These are phyloP conservation scores for Globia sparganii DNA, from an alignment of 2,888 invertebrate genomes.

Conservation along the genomic window DNA sequence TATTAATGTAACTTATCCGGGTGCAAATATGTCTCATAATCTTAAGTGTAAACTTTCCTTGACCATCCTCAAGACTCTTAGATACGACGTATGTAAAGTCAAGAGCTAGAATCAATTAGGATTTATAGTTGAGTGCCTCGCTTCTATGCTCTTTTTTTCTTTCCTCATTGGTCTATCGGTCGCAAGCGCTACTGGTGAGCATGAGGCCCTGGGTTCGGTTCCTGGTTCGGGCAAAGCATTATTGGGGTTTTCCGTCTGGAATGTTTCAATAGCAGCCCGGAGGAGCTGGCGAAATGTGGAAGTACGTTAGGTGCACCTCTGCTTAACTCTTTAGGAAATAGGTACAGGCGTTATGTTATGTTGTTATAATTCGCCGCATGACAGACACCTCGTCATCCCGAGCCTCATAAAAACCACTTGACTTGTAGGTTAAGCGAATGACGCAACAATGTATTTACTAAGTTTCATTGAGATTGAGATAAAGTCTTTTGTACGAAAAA, in stretches of 20 bases:
- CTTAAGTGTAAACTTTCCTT: neutral
- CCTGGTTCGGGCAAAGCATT: neutral
- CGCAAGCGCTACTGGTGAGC: neutral
- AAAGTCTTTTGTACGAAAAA: conserved; percentile 26
- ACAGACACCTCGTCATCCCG: conserved; percentile 11
- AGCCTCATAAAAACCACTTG: conserved; percentile 46
- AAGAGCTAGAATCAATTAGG: conserved; percentile 12
- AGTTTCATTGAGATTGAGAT: conserved; percentile 13
- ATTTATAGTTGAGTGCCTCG: conserved; percentile 11
- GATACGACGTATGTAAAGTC: neutral
- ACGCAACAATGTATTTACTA: conserved; percentile 33
- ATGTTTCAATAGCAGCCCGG: neutral
- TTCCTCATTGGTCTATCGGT: neutral
- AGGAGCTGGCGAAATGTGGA: neutral
- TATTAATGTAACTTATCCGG: conserved; percentile 9
- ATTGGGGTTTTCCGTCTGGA: neutral
- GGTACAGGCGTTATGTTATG: no score
- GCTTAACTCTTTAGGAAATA: no score
- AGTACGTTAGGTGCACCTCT: neutral
- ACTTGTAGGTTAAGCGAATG: conserved; percentile 42
- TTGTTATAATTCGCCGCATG: conserved; percentile 3
- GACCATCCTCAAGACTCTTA: neutral
- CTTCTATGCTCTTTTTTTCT: neutral
- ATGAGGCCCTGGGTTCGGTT: neutral
- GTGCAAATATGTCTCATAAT: conserved; percentile 6